Percentiles rank a stretch among this genome's conserved stretches.
phyloP scores from a whole-genome alignment of 2,113 vertebrate genomes.

The Alligator mississippiensis region DNA sequence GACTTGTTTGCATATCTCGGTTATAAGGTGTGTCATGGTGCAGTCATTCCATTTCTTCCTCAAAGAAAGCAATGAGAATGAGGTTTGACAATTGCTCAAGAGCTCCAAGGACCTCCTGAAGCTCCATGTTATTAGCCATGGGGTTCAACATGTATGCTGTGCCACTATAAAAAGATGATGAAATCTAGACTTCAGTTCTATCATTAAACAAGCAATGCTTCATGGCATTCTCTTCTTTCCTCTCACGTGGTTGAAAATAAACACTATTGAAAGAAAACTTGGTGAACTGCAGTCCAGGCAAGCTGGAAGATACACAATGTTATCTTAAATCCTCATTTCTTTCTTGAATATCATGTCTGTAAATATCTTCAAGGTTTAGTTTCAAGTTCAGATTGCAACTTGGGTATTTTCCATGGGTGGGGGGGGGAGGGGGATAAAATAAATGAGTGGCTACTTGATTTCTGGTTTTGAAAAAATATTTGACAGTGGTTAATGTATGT shows the following conservation, averaged over 20 bases:
- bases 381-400: not conserved
- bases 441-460: not conserved
- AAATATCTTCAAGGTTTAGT: not conserved
- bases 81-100: not conserved
- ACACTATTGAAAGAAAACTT: not conserved
- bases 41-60: not conserved
- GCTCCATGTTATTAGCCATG: not conserved
- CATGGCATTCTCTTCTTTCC: not conserved
- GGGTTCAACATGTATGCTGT: not conserved
- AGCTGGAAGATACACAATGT: not conserved
- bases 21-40: not conserved
- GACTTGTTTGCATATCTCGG: not conserved
- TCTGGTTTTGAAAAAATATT: not conserved
- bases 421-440: too few species aligned
- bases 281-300: not conserved
- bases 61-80: not conserved
- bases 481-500: not conserved
- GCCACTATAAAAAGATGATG: not conserved
- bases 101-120: not conserved
- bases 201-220: not conserved
- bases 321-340: rapidly evolving
- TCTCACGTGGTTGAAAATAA: not conserved
- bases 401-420: not conserved
- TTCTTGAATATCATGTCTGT: not conserved
- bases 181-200: not conserved